These are phyloP conservation scores for Nemotelus pantherinus DNA, from an alignment of 2,888 invertebrate genomes.

Conservation along the genomic window DNA sequence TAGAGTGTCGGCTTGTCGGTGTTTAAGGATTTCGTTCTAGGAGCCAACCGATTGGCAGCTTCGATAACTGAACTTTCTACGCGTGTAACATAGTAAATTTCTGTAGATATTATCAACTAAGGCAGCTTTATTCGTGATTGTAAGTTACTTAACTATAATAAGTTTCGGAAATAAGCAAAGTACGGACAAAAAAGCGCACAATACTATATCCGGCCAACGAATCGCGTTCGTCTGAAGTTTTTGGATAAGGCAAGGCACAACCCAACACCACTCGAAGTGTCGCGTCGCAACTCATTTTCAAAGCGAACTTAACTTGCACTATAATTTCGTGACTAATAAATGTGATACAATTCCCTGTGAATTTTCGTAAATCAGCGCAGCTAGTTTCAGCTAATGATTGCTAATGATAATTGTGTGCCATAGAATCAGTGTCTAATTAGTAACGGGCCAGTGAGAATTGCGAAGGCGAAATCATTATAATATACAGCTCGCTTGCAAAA, in stretches of 20 bases:
- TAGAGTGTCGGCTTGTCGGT: background rate
- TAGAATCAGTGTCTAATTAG: constrained; percentile 29
- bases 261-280: background rate
- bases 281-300: background rate
- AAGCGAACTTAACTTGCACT: background rate
- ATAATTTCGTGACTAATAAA: constrained; percentile 20
- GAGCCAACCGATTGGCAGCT: no score
- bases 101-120: constrained; percentile 41
- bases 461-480: background rate
- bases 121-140: constrained; percentile 38
- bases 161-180: background rate
- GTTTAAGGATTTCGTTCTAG: background rate
- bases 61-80: background rate
- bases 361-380: background rate
- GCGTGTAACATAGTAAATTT: constrained; percentile 29
- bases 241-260: no score
- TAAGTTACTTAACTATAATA: constrained; percentile 39
- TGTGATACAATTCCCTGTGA: constrained; percentile 27
- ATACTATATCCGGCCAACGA: background rate
- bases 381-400: constrained; percentile 7
- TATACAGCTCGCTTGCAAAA: background rate
- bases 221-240: no score
- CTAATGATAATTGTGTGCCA: constrained; percentile 35
- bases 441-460: constrained; percentile 20
- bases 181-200: constrained; percentile 3